These are phyloP conservation scores for Trachymyrmex cornetzi DNA, from an alignment of 1,140 invertebrate genomes.

Conservation along the genomic window DNA sequence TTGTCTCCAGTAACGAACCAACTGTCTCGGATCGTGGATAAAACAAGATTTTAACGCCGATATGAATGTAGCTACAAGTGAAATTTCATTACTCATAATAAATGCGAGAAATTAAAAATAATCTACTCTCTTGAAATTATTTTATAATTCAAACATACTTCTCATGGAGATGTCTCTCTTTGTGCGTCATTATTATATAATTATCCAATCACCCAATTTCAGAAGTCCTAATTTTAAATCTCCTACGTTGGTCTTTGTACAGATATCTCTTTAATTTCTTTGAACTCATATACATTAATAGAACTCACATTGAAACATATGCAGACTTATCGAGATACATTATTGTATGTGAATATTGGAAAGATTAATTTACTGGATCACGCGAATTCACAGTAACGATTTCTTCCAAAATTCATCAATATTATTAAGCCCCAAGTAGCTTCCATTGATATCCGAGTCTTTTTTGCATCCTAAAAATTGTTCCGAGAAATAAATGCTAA, in stretches of 20 bases:
- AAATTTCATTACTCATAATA: conserved; percentile 29
- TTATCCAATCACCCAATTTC: neutral
- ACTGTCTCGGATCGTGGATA: conserved; percentile 11
- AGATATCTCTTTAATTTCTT: neutral
- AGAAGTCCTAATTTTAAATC: neutral
- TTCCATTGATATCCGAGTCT: conserved; percentile 69
- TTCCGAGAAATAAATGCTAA: conserved; percentile 41
- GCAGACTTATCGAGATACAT: neutral
- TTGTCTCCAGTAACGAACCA: conserved; percentile 63
- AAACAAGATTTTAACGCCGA: conserved; percentile 57
- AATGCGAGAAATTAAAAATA: conserved; percentile 13
- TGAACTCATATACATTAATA: neutral
- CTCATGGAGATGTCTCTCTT: neutral
- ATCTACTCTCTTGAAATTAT: neutral
- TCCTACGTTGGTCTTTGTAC: neutral
- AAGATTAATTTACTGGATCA: neutral
- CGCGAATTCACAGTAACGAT: neutral
- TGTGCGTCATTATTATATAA: neutral
- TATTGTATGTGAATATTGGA: neutral
- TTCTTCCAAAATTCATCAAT: neutral
- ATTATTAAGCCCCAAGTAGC: neutral
- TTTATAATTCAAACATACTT: neutral
- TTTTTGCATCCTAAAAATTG: conserved; percentile 59
- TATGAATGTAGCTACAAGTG: conserved; percentile 23
- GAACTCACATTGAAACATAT: neutral